Evolutionary conservation across 2,113 vertebrate genomes (phyloP), one percentile per base, ranked within the genome.

Genomic region (Lynx canadensis): DNA sequence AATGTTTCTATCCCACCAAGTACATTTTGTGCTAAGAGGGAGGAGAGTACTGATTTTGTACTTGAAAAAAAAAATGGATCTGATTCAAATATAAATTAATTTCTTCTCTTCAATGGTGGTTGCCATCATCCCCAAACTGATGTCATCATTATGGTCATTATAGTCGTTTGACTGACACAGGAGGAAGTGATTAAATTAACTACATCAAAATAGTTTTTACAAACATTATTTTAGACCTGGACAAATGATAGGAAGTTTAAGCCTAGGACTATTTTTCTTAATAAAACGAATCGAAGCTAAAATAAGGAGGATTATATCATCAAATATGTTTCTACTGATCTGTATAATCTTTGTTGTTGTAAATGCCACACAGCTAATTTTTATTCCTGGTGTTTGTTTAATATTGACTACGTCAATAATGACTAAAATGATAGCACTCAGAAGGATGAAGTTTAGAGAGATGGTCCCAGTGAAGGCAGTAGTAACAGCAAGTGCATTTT

Each of bases 11-110:
- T 57, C 50, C 57, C 81, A 88, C 71, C 11, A 55, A 96, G 69
- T 79, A 73, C 36, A 90, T 90, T 94, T 96, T 91, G 38, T 94
- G 38, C 76, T 90, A 65, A 94, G 91, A 96, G 4, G 31, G n/a
- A 5, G 84, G 79, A 91, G 11, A 79, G 25, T 86, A 48, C 69
- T 88, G 65, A 90, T 94, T 96, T 78, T 80, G 41, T 91, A 48
- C 83, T 88, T 90, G n/a, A 15, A 18, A 65, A 63, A 63, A 52
- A 82, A 83, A 91, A 31, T 6, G 21, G 18, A 76, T 79, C 45
- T 27, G 36, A 52, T 92, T 94, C 80, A 95, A 95, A 95, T 89
- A 92, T 81, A 93, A 92, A 93, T 95, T 95, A 91, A 95, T 94
- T 96, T 96, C 63, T n/a, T 94, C 27, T 96, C 48, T 84, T 80